phyloP scores from a whole-genome alignment of 1,140 invertebrate species.

The Drosophila kikkawai region DNA sequence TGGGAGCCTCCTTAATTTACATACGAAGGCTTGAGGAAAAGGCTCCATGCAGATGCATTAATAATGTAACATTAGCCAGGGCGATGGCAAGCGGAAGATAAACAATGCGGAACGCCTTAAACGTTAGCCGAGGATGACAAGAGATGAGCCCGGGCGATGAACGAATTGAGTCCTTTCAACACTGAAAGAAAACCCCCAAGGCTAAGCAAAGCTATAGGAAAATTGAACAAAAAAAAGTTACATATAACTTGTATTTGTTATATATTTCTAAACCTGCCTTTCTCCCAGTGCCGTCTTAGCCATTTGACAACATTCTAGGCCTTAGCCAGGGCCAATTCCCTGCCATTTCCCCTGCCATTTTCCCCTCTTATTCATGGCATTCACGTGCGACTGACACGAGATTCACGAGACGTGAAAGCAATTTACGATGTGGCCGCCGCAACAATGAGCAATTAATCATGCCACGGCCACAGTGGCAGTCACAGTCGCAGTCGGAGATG shows the following conservation, averaged over 20 bases:
- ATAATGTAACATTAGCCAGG: slow-evolving; percentile 74
- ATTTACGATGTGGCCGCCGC: slow-evolving; percentile 73
- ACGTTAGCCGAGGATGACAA: slow-evolving; percentile 46
- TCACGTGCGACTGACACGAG: slow-evolving; percentile 59
- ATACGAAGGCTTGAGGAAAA: slow-evolving; percentile 44
- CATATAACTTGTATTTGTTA: not conserved
- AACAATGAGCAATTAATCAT: slow-evolving; percentile 80
- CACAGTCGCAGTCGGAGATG: not conserved
- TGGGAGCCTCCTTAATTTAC: slow-evolving; percentile 28
- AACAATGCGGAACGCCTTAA: slow-evolving; percentile 54
- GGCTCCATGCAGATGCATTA: slow-evolving; percentile 70
- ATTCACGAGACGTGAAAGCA: slow-evolving; percentile 67
- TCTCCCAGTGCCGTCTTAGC: slow-evolving; percentile 3
- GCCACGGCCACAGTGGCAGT: slow-evolving; percentile 43
- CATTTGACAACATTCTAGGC: slow-evolving; percentile 22
- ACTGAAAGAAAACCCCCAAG: not conserved
- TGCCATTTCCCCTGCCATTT: slow-evolving; percentile 13
- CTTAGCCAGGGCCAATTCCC: slow-evolving; percentile 1
- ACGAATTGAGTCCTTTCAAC: not conserved
- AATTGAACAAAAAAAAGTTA: too few relatives aligned
- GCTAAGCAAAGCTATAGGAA: not conserved
- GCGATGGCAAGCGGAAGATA: slow-evolving; percentile 32
- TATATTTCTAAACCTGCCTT: not conserved
- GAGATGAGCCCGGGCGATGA: slow-evolving; percentile 34
- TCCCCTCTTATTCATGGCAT: slow-evolving; percentile 54